Percentiles rank a stretch among this genome's conserved stretches.
Conservation (phyloP, 2,888 invertebrate species). For the Strigamia transsilvanica region DNA sequence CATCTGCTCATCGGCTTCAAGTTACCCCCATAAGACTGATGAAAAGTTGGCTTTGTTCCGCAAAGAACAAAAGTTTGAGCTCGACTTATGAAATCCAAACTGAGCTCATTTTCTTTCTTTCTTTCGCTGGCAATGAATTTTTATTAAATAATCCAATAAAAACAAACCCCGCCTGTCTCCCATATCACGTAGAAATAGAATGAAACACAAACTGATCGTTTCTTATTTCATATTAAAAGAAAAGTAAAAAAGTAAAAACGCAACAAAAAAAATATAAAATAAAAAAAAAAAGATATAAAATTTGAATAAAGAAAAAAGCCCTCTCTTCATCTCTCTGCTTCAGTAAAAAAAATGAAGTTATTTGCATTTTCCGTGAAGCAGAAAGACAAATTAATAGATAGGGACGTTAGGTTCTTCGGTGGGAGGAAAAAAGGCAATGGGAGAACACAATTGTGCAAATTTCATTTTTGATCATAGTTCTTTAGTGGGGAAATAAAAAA, state of each 20-base stretch:
- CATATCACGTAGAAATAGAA: no score
- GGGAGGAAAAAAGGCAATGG: slow-evolving; percentile 21
- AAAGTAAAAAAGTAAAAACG: neutral
- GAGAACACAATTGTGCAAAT: slow-evolving; percentile 34
- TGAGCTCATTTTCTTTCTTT: neutral
- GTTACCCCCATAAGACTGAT: slow-evolving; percentile 25
- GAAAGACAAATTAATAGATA: slow-evolving; percentile 42
- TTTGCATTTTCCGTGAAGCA: slow-evolving; percentile 39
- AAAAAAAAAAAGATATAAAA: neutral
- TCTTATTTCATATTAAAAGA: neutral
- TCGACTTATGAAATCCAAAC: slow-evolving; percentile 6
- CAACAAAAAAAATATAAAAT: neutral
- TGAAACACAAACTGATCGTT: neutral
- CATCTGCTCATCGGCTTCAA: slow-evolving; percentile 28
- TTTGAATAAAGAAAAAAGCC: neutral
- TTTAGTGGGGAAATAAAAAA: neutral
- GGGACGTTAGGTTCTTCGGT: slow-evolving; percentile 24
- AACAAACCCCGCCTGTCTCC: neutral
- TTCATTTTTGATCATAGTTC: neutral
- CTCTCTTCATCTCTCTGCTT: slow-evolving; percentile 17
- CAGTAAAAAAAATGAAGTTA: slow-evolving; percentile 30
- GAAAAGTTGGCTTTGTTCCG: slow-evolving; percentile 17
- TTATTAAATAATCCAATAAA: neutral
- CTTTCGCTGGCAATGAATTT: neutral
- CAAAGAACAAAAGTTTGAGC: slow-evolving; percentile 7